phyloP scores from a whole-genome alignment of 2,888 invertebrate genomes.

The Pseudococcus viburni region DNA sequence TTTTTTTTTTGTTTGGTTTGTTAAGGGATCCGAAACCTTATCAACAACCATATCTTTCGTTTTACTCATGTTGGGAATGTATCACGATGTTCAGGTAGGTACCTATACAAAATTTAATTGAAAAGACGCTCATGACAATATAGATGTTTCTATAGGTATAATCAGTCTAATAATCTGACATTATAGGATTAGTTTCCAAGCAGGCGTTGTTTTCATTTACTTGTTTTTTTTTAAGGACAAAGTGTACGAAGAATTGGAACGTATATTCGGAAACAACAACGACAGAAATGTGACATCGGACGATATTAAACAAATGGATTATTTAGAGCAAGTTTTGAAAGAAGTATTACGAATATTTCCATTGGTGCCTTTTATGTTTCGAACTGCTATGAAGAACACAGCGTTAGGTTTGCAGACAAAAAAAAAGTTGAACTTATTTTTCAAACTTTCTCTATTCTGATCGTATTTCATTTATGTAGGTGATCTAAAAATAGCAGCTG shows the following conservation, averaged over 20 bases:
- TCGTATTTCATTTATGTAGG: constrained; percentile 67
- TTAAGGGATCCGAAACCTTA: constrained; percentile 8
- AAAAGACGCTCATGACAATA: too few species aligned
- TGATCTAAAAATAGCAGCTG: constrained; percentile 73
- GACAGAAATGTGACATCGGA: not conserved
- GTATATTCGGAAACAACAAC: not conserved
- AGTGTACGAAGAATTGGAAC: not conserved
- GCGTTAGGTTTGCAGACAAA: not conserved
- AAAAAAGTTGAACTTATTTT: too few species aligned
- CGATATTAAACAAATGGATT: not conserved
- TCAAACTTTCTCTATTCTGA: too few species aligned
- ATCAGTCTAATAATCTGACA: too few species aligned
- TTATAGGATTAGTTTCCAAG: not conserved
- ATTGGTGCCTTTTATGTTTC: not conserved
- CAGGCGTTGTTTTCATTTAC: not conserved
- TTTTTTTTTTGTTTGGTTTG: not conserved
- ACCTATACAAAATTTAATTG: not conserved
- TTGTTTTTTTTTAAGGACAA: not conserved
- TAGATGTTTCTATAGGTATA: too few species aligned
- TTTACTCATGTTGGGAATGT: not conserved
- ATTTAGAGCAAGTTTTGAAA: constrained; percentile 3
- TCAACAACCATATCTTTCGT: not conserved
- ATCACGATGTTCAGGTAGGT: not conserved
- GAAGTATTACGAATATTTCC: not conserved
- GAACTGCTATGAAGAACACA: not conserved